Conservation (phyloP, 23 tunicate genomes). For the Aplidium turbinatum region DNA sequence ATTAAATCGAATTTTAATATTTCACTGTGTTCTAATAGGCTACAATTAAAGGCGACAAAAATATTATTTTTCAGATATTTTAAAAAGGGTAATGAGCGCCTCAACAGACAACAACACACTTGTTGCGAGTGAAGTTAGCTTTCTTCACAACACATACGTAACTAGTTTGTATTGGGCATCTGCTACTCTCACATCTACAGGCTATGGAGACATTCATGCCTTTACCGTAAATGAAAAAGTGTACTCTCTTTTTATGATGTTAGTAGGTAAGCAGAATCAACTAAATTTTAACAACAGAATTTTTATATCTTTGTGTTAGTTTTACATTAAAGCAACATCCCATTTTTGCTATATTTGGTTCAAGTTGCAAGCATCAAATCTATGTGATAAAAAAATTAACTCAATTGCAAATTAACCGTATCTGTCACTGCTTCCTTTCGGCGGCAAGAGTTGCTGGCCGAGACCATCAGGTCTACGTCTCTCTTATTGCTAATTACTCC, state of each 20-base stretch:
- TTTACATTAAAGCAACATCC: too few species aligned
- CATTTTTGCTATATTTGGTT: too few species aligned
- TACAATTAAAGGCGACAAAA: neutral
- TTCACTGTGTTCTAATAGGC: neutral
- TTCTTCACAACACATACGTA: constrained; percentile 68
- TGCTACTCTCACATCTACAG: constrained; percentile 81
- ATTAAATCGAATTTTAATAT: neutral
- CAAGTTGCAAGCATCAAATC: too few species aligned
- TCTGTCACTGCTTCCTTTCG: too few species aligned
- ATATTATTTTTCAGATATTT: constrained; percentile 20
- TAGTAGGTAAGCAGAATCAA: constrained; percentile 40
- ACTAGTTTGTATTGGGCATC: constrained; percentile 93
- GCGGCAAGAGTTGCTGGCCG: too few species aligned
- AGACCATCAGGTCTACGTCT: too few species aligned
- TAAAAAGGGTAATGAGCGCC: constrained; percentile 20
- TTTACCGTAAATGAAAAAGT: constrained; percentile 65
- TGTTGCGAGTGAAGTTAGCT: constrained; percentile 50
- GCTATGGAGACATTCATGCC: constrained; percentile 88
- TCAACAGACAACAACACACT: constrained; percentile 12
- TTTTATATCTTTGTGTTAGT: too few species aligned
- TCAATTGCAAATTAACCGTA: too few species aligned
- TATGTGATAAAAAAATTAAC: too few species aligned
- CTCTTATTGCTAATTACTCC: too few species aligned
- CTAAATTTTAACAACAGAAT: too few species aligned
- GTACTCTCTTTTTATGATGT: constrained; percentile 43